phyloP scores from a whole-genome alignment of 2,113 vertebrate species.

The Mustela lutreola region DNA sequence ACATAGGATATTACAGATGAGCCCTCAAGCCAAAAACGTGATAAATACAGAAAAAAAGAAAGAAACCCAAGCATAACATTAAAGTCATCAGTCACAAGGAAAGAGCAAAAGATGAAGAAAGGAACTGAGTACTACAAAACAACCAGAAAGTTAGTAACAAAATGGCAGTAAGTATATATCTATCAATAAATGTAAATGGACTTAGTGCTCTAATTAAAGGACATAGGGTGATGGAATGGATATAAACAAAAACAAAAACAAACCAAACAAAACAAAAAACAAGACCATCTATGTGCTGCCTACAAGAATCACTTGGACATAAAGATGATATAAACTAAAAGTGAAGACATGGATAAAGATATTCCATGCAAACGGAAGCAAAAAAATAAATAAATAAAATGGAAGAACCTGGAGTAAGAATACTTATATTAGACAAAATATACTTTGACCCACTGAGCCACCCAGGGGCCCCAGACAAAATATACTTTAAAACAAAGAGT shows the following conservation, averaged over 20 bases:
- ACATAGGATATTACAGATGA: not conserved
- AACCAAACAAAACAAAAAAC: not conserved
- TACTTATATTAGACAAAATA: not conserved
- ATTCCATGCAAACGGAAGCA: not conserved
- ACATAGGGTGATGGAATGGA: not conserved
- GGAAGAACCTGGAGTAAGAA: not conserved
- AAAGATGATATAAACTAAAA: not conserved
- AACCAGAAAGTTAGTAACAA: not conserved
- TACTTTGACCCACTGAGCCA: no score
- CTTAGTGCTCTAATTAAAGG: not conserved
- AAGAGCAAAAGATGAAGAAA: not conserved
- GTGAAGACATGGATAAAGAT: not conserved
- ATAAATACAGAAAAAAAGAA: not conserved
- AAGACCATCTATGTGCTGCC: not conserved
- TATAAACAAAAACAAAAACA: not conserved
- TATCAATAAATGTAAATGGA: not conserved
- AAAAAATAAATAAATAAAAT: not conserved
- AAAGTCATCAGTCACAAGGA: not conserved
- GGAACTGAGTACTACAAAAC: no score
- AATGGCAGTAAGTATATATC: not conserved
- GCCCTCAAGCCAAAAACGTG: not conserved
- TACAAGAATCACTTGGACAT: not conserved
- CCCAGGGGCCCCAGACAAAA: not conserved
- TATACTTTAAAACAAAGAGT: not conserved
- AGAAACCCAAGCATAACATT: not conserved